Evolutionary conservation across 2,888 invertebrate species (phyloP).

Genomic region (Orthosia gothica): DNA sequence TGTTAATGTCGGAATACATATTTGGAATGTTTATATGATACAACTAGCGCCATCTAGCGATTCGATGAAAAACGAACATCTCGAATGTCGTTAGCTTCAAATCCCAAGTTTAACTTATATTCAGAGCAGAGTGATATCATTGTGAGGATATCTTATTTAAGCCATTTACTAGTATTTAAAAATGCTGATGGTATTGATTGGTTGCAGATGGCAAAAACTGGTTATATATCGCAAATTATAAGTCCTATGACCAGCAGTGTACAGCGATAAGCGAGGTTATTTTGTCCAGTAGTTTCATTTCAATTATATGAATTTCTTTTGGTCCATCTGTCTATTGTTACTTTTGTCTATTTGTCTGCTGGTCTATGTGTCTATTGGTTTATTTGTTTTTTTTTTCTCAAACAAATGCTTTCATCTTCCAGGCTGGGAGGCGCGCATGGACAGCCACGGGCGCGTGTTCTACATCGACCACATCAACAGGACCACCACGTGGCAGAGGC

Average conservation of each 20-base stretch:
- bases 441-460: slow-evolving; percentile 98
- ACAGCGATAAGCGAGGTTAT: not conserved
- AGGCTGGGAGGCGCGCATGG: slow-evolving; percentile 99
- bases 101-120: too few relatives aligned
- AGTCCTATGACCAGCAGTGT: not conserved
- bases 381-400: not conserved
- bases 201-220: too few relatives aligned
- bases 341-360: not conserved
- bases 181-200: too few relatives aligned
- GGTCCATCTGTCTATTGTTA: too few relatives aligned
- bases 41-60: slow-evolving; percentile 52
- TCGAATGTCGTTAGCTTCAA: not conserved
- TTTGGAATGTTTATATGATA: not conserved
- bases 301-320: not conserved
- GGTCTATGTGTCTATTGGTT: too few relatives aligned
- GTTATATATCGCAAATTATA: too few relatives aligned
- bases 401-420: slow-evolving; percentile 65
- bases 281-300: too few relatives aligned
- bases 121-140: too few relatives aligned
- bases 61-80: not conserved
- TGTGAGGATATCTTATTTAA: not conserved
- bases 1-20: not conserved
- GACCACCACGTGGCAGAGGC: slow-evolving; percentile 98
- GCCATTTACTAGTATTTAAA: not conserved
- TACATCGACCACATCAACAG: slow-evolving; percentile 99